Base-by-base conservation (phyloP, 2,113 vertebrate species). In the Circaetus gallicus region DNA sequence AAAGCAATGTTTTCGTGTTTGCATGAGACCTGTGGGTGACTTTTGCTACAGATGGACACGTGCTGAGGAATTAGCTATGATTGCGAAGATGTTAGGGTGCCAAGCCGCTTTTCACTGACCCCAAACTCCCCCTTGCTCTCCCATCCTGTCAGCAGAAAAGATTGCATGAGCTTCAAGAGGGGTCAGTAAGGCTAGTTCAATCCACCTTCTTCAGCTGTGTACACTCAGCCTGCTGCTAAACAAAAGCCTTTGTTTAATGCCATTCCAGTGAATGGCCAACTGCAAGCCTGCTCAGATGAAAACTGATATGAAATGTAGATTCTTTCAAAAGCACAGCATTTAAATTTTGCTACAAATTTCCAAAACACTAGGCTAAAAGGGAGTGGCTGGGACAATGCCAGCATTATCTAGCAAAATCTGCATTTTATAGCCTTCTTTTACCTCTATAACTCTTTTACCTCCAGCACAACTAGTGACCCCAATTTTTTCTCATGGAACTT, bases 161-260 rank as follows among this genome's bases (percentile, higher is more conserved):
- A 55, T 25, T 59, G 65, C 50, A 69, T 82, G 85, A 90, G 73
- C 47, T 92, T 94, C 82, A 56, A 40, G 74, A 88, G n/a, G 21
- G 66, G 53, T 92, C 79, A 93, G 24, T 56, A 71, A 94, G 87
- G 45, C 92, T 85, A 20, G 81, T 95, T 94, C 74, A 87, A 93
- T 63, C 87, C 84, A 90, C 79, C 62, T 92, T 85, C 78, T 83
- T 93, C 95, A 95, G 82, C 90, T 95, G 90, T 94, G 94, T 92
- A 97, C 53, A 85, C 92, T 94, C 74, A 76, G 70, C 21, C 69
- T 62, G 25, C 79, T 82, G 80, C 58, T 78, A n/a, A 96, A 96
- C 93, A 95, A 93, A 96, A 92, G 90, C 95, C 50, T 97, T 96
- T 96, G 89, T 96, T 94, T 93, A 65, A 82, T 53, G 53, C 45